Evolutionary conservation across 2,888 invertebrate species (phyloP).

Genomic region (Carpatolechia fugitivella): DNA sequence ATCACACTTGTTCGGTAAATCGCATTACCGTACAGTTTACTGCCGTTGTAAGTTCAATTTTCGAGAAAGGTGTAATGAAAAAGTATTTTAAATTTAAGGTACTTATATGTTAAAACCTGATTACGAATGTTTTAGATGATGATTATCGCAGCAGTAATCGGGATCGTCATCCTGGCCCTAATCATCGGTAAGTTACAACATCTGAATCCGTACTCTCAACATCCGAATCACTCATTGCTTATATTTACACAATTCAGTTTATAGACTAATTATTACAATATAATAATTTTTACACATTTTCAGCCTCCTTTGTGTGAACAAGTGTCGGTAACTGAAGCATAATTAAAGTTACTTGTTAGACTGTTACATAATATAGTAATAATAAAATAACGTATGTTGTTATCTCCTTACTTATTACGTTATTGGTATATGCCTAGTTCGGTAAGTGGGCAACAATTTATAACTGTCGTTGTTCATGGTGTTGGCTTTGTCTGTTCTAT

Average conservation of each 20-base stretch:
- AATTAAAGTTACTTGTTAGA: conserved; percentile 68
- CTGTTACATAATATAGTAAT: conserved; percentile 46
- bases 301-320: conserved; percentile 79
- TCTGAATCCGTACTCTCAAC: neutral
- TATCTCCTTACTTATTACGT: conserved; percentile 48
- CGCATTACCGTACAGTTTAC: no score
- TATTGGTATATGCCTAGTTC: conserved; percentile 55
- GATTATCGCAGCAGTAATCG: conserved; percentile 94
- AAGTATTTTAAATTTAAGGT: no score
- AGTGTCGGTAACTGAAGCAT: conserved; percentile 71
- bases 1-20: no score
- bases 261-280: conserved; percentile 57
- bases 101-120: no score
- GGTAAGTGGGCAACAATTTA: conserved; percentile 64
- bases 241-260: conserved; percentile 29
- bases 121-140: conserved; percentile 84
- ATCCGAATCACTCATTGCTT: conserved; percentile 8
- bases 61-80: no score
- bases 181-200: conserved; percentile 88
- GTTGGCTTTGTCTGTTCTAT: conserved; percentile 70
- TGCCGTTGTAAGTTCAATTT: no score
- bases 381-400: conserved; percentile 57
- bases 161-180: conserved; percentile 89
- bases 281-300: conserved; percentile 63
- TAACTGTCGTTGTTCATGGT: conserved; percentile 54